Base-by-base conservation (phyloP, 2,888 invertebrate genomes). In the Dendrolimus houi region DNA sequence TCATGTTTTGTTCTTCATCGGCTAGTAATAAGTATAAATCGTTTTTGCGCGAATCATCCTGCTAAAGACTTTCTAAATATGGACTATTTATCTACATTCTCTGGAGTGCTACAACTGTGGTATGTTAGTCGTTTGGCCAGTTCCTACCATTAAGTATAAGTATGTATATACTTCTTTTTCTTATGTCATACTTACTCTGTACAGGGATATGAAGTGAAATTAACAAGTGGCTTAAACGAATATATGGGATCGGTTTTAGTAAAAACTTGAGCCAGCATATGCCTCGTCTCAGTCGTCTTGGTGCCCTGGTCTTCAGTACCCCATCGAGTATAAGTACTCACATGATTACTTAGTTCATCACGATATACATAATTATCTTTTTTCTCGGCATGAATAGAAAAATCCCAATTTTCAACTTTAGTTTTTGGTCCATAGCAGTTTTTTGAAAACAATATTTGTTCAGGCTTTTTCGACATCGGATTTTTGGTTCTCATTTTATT, bases 301-400 rank as follows among this genome's bases (percentile, higher is more conserved):
- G 76, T 73, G 6, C 83, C 84, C 53, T 83, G 80, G 59, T 89
- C 85, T 17, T 84, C 70, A 7, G 62, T 77, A 1, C 92, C 92
- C 72, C 83, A 79, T 41, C 89, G 82, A 9, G 72, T 68, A 68
- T 92, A 92, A 7, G 92, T 91, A 60, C 92, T 90, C 7, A 90
- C 40, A 52, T 87, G 83, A 63, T 92, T 91, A 64, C 90, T 83
- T 17, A 87, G 72, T 9, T 68, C 68, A 60, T 90, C 88, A 14
- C 87, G 80, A 61, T 89, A 92, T 1, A 89, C 85, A 63, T 92
- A 83, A 63, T 90, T 88, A 67, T 92, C 92, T 62, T 85, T 89
- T 56, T 84, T 89, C 62, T 87, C 84, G 1, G 85, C 83, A 64
- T 85, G 81, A 40, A 75, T 68, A 9, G 75, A 65, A 55, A 62